Evolutionary conservation across 2,797 vertebrate genomes (phyloP), one percentile per base, ranked within the genome.

Genomic region (Melanotaenia pygmaea): DNA sequence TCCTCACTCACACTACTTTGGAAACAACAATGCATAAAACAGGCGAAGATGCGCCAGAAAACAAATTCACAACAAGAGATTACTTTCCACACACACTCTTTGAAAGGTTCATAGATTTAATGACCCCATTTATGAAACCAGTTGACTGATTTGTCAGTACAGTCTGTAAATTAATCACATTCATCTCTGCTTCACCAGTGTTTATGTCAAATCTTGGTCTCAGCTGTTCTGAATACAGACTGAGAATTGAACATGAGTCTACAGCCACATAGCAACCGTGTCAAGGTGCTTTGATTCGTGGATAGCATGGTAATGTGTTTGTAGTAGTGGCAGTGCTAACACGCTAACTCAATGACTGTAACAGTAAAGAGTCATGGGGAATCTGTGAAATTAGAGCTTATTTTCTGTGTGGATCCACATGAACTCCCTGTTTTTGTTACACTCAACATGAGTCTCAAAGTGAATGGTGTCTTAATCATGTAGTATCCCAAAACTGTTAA

Each of bases 1-100:
- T 88, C 75, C 80, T 76, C 75, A 86, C 77, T 87, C 77, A 74
- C 76, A 83, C 81, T 83, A 54, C 71, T 72, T 81, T 82, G 45
- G 62, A 83, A 71, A 75, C 60, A 64, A 62, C 64, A 65, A 70
- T 43, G 61, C 67, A 70, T 82, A 72, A 72, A 74, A 73, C 78
- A 76, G 61, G 40, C 60, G 18, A 43, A 69, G 16, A 57, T 38
- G 67, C 63, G 68, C 51, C 70, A 53, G 38, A 59, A 78, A 38
- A 72, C 43, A 50, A 45, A 69, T 32, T 62, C 64, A 62, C 65
- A 72, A 63, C 70, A 82, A 72, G 35, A 26, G 54, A 82, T 79
- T 70, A 79, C 50, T 68, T 45, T 74, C 65, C 20, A 59, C 43
- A 57, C n/a, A 47, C 40, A 57, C 28, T 64, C 64, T 83, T 59